Evolutionary conservation across 2,888 invertebrate species (phyloP).

Genomic region (Malthinus flaveolus): DNA sequence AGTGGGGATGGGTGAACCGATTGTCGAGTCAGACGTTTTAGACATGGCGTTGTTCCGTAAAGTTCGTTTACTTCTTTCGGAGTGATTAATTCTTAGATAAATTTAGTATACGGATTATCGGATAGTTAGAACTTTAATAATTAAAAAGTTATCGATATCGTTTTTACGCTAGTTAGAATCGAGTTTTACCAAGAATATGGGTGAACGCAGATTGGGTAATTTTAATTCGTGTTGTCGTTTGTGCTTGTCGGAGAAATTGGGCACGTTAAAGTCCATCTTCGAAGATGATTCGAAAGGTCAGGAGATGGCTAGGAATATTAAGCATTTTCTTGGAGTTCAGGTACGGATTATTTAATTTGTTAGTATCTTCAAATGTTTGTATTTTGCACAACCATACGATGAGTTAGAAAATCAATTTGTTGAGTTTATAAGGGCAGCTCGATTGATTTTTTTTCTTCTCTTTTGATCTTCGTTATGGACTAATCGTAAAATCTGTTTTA

Average conservation of each 20-base stretch:
- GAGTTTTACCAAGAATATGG: slow-evolving; percentile 20
- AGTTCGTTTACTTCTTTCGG: slow-evolving; percentile 5
- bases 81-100: background rate
- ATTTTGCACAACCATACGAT: background rate
- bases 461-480: too few species aligned
- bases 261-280: slow-evolving; percentile 48
- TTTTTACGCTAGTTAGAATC: slow-evolving; percentile 2
- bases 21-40: slow-evolving; percentile 12
- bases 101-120: background rate
- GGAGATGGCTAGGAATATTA: slow-evolving; percentile 66
- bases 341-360: slow-evolving; percentile 54
- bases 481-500: too few species aligned
- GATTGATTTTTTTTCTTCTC: background rate
- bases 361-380: background rate
- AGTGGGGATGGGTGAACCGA: slow-evolving; percentile 18
- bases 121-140: background rate
- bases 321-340: slow-evolving; percentile 67
- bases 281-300: slow-evolving; percentile 41
- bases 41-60: slow-evolving; percentile 26
- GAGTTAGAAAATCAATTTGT: background rate
- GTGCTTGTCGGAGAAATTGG: slow-evolving; percentile 49
- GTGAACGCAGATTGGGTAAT: slow-evolving; percentile 37
- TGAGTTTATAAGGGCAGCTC: background rate
- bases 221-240: slow-evolving; percentile 51
- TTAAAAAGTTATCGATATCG: background rate